These are phyloP conservation scores for Acomys russatus DNA, from an alignment of 2,797 vertebrate genomes.

Conservation along the genomic window DNA sequence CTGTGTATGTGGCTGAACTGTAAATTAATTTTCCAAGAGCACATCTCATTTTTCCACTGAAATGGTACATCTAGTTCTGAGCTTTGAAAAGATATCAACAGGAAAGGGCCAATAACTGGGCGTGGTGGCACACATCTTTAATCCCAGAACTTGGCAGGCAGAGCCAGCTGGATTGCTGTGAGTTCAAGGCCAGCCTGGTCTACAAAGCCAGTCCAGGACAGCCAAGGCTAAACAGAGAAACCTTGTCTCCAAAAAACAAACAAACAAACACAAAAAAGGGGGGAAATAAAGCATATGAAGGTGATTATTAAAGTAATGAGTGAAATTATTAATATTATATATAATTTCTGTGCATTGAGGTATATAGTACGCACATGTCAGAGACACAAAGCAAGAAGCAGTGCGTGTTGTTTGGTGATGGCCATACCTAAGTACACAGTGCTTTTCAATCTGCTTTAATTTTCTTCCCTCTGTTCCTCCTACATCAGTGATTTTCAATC, in stretches of 20 bases:
- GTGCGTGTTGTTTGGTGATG: neutral
- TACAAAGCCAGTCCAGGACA: no score
- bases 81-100: slow-evolving; percentile 30
- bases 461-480: slow-evolving; percentile 24
- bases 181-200: no score
- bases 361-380: neutral
- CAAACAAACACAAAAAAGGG: no score
- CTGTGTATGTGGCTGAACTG: neutral
- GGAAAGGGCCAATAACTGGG: neutral
- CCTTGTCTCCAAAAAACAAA: no score
- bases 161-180: no score
- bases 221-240: no score
- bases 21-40: slow-evolving; percentile 54
- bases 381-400: slow-evolving; percentile 25
- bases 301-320: slow-evolving; percentile 41
- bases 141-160: no score
- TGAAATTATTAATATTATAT: neutral
- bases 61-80: slow-evolving; percentile 26
- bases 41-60: slow-evolving; percentile 38
- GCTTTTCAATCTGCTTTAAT: slow-evolving; percentile 21
- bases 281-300: neutral
- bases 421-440: slow-evolving; percentile 30
- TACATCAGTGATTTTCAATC: neutral
- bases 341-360: neutral
- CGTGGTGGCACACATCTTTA: no score